Evolutionary conservation across 2,113 vertebrate species (phyloP).

Genomic region (Chiloscyllium plagiosum): DNA sequence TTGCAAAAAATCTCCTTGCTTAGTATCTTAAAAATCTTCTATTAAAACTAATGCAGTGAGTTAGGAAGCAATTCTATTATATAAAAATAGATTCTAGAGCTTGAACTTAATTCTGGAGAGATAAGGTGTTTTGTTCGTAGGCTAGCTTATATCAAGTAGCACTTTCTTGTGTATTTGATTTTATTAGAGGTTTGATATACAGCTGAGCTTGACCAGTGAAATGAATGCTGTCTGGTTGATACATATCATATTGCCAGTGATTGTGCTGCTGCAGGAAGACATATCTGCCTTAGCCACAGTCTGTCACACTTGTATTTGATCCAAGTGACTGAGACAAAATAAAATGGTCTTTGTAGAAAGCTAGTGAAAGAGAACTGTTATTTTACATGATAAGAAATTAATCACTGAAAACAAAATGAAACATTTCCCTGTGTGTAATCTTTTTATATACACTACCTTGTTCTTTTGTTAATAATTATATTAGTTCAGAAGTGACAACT

Average conservation of each 20-base stretch:
- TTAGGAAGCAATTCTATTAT: not conserved
- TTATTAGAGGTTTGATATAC: slow-evolving; percentile 68
- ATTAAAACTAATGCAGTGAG: not conserved
- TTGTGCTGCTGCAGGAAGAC: slow-evolving; percentile 63
- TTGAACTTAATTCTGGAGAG: not conserved
- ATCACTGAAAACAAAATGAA: slow-evolving; percentile 55
- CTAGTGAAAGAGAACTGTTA: slow-evolving; percentile 93
- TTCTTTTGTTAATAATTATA: not conserved
- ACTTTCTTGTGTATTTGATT: slow-evolving; percentile 67
- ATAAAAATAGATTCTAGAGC: not conserved
- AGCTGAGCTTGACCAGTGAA: slow-evolving; percentile 60
- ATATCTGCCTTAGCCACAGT: slow-evolving; percentile 89
- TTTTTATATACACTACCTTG: not conserved
- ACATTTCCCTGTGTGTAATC: slow-evolving; percentile 48
- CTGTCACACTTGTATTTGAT: slow-evolving; percentile 66
- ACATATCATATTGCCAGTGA: slow-evolving; percentile 80
- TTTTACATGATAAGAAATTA: slow-evolving; percentile 66
- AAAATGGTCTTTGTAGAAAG: slow-evolving; percentile 83
- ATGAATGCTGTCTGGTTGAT: slow-evolving; percentile 81
- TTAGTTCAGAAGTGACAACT: not conserved
- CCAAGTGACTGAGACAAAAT: slow-evolving; percentile 88
- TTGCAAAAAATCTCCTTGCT: not conserved
- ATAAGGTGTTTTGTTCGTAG: not conserved
- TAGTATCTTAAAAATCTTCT: not conserved
- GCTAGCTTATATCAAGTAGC: slow-evolving; percentile 36